phyloP scores from a whole-genome alignment of 30 jellyfish, hydroid and myxozoan genomes.

The Aurelia sp. region DNA sequence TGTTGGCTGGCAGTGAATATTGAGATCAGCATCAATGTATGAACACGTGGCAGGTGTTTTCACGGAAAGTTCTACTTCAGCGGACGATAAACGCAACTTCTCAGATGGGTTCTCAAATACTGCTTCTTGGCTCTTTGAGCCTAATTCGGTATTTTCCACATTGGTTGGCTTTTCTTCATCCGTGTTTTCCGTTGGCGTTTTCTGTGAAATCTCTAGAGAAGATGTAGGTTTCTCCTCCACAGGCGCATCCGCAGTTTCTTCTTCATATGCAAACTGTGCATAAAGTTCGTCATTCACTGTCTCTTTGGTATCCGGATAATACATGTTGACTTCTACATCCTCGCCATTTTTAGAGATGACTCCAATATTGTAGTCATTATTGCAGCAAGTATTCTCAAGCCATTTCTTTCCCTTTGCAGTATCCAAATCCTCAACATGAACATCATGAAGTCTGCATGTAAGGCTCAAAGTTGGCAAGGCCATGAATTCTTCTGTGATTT shows the following conservation, averaged over 20 bases:
- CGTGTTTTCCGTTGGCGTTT: not conserved
- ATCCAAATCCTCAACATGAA: constrained; percentile 54
- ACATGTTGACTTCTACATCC: constrained; percentile 19
- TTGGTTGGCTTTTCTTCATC: constrained; percentile 9
- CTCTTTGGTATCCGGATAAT: constrained; percentile 23
- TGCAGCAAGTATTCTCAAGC: constrained; percentile 53
- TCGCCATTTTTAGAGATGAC: constrained; percentile 13
- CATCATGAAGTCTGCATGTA: constrained; percentile 60
- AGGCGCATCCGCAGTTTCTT: constrained; percentile 31
- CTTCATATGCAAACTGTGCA: constrained; percentile 58
- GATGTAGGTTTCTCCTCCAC: constrained; percentile 22
- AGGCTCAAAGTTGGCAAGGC: constrained; percentile 51
- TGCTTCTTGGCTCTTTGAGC: not conserved
- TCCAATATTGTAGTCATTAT: constrained; percentile 30
- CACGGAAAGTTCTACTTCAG: not conserved
- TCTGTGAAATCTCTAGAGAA: not conserved
- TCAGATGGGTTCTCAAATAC: not conserved
- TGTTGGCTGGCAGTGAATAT: constrained; percentile 65
- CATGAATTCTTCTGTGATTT: constrained; percentile 40
- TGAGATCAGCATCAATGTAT: constrained; percentile 25
- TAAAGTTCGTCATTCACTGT: constrained; percentile 66
- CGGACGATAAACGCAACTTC: not conserved
- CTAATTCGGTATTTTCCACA: not conserved
- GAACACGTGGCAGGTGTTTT: constrained; percentile 29
- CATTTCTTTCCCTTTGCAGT: constrained; percentile 38